Conservation (phyloP, 2,113 vertebrate species). For the Seriola aureovittata region DNA sequence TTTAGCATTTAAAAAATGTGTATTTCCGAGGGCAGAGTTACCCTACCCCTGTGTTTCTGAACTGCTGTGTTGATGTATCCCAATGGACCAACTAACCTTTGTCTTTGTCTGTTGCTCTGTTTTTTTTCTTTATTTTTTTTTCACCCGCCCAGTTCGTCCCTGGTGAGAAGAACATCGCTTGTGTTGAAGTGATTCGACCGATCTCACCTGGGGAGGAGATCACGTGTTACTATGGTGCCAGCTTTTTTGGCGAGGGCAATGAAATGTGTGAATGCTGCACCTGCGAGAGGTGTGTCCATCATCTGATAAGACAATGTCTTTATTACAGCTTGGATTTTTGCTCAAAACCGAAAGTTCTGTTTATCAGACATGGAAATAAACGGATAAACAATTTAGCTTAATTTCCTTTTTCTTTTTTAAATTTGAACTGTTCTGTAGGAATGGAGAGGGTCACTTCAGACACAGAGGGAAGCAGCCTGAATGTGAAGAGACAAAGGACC, state of each 20-base stretch:
- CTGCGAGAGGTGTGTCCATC: constrained; percentile 89
- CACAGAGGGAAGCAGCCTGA: constrained; percentile 77
- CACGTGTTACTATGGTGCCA: constrained; percentile 94
- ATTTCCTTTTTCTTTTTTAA: not conserved
- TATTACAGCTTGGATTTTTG: not conserved
- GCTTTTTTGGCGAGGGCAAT: constrained; percentile 95
- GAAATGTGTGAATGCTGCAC: constrained; percentile 95
- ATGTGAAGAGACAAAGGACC: constrained; percentile 78
- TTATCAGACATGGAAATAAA: not conserved
- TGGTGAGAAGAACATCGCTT: constrained; percentile 90
- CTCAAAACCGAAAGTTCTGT: not conserved
- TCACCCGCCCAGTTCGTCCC: constrained; percentile 86
- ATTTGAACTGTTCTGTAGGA: constrained; percentile 76
- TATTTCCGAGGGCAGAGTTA: constrained; percentile 4
- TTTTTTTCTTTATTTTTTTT: constrained; percentile 8
- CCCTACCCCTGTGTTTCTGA: constrained; percentile 3
- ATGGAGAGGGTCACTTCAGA: constrained; percentile 90
- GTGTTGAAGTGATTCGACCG: constrained; percentile 92
- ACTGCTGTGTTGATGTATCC: constrained; percentile 28
- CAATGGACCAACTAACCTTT: constrained; percentile 45
- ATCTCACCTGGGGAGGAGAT: constrained; percentile 94
- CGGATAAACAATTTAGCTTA: not conserved
- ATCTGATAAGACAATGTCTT: not conserved
- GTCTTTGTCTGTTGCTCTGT: constrained; percentile 51
- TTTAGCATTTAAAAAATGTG: not conserved